Evolutionary conservation across 1,140 invertebrate species (phyloP), one percentile per base, ranked within the genome.

Genomic region (Centruroides vittatus): DNA sequence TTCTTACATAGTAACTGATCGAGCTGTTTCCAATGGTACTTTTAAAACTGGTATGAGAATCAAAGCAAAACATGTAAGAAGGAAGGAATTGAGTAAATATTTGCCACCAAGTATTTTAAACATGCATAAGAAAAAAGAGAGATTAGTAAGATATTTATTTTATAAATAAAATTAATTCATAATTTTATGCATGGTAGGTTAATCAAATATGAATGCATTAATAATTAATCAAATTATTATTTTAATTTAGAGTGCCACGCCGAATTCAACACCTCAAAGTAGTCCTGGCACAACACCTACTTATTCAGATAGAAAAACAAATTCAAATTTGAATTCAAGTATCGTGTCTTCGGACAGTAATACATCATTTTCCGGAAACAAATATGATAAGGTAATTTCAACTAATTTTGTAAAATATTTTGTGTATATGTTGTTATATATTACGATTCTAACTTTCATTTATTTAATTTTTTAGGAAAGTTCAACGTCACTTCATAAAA

Each of bases 11-110:
- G 84, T 84, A 75, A 72, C 86, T 64, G 76, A 78, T 61, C 78
- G 81, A 71, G 82, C 82, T 12, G 72, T 76, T 35, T 75, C 84
- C 70, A 86, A 85, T 48, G 88, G 85, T 68, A 82, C 91, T 78
- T 77, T 85, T 55, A 89, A 91, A 68, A 87, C 90, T 55, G 89
- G 89, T 8, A 94, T 93, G 89, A 83, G 83, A 67, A 86, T 97
- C 35, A 92, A 95, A 77, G 79, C 81, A 36, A 78, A 77, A 62
- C 78, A 84, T 69, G 78, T 81, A 0, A 75, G 73, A 66, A 72
- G 75, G 64, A 90, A 85, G 75, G 84, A 89, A 66, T 74, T 92
- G 47, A 77, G 79, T 56, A 80, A 83, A 66, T 91, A 88, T 73
- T 74, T 92, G 62, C 81, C 86, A 12, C 74, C 79, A 5, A 81